phyloP scores from a whole-genome alignment of 2,797 vertebrate species.

The Trichosurus vulpecula region DNA sequence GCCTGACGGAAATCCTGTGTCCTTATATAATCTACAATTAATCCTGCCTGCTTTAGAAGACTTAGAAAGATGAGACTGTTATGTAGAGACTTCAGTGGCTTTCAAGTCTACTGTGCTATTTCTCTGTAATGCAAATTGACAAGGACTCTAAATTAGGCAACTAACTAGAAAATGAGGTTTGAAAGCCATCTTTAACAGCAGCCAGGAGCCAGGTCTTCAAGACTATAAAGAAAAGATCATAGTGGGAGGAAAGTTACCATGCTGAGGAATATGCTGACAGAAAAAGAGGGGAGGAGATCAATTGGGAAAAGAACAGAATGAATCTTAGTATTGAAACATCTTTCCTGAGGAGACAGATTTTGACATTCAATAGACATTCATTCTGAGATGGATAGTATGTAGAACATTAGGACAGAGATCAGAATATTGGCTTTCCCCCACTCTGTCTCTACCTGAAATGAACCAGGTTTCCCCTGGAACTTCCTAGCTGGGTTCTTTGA shows the following conservation, averaged over 20 bases:
- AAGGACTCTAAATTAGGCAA: slow-evolving; percentile 76
- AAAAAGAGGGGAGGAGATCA: not conserved
- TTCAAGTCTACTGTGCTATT: slow-evolving; percentile 78
- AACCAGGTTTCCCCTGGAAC: not conserved
- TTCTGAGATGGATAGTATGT: not conserved
- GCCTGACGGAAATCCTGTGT: slow-evolving; percentile 20
- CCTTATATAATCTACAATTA: slow-evolving; percentile 66
- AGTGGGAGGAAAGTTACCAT: slow-evolving; percentile 17
- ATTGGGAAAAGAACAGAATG: slow-evolving; percentile 5
- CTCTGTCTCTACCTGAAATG: not conserved
- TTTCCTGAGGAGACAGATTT: not conserved
- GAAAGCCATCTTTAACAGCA: slow-evolving; percentile 61
- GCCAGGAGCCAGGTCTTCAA: slow-evolving; percentile 40
- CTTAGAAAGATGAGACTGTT: slow-evolving; percentile 25
- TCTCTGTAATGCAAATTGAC: slow-evolving; percentile 68
- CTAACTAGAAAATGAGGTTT: slow-evolving; percentile 70
- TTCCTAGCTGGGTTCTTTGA: not conserved
- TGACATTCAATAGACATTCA: slow-evolving; percentile 50
- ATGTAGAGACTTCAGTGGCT: slow-evolving; percentile 63
- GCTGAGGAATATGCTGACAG: not conserved
- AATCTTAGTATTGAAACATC: not conserved
- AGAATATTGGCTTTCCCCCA: not conserved
- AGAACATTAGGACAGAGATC: not conserved
- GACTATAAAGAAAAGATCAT: slow-evolving; percentile 13
- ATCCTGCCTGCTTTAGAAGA: slow-evolving; percentile 69